A percentile compares a stretch with the other conserved stretches of the same genome.
These are phyloP conservation scores for Empidonax traillii DNA, from an alignment of 2,113 vertebrate genomes.

Conservation along the genomic window DNA sequence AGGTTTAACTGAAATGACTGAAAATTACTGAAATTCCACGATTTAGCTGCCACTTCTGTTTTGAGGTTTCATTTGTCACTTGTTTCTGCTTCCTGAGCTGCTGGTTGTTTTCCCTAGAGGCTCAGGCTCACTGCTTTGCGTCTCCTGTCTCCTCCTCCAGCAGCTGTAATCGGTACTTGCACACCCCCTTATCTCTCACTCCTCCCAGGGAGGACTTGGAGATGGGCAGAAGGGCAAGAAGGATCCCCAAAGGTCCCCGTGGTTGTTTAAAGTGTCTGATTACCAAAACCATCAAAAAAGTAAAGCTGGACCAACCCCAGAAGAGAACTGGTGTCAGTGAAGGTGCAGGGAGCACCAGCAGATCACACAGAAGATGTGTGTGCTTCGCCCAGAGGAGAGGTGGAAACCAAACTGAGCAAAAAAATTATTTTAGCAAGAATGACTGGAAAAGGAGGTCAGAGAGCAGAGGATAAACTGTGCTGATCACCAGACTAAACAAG, in stretches of 20 bases:
- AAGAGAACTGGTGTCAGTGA: rapidly evolving
- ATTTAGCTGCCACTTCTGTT: not conserved
- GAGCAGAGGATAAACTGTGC: not conserved
- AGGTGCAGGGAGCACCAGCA: not conserved
- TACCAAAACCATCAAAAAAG: not conserved
- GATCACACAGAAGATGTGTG: rapidly evolving
- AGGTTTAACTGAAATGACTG: not conserved
- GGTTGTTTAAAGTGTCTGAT: not conserved
- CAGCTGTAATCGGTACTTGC: not conserved
- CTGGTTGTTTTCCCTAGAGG: not conserved
- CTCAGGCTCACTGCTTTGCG: not conserved
- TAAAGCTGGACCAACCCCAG: not conserved
- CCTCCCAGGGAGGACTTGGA: not conserved
- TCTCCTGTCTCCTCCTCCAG: not conserved
- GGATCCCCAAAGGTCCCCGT: not conserved
- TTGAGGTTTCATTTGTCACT: not conserved
- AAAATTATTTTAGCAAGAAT: not conserved
- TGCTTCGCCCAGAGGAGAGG: not conserved
- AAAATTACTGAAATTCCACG: not conserved
- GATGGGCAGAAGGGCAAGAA: not conserved
- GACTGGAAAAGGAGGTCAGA: not conserved
- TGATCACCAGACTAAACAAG: not conserved
- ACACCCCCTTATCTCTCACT: not conserved
- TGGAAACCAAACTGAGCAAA: not conserved
- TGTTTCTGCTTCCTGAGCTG: not conserved